phyloP scores from a whole-genome alignment of 2,888 invertebrate genomes.

The Himalopsyche japonica region DNA sequence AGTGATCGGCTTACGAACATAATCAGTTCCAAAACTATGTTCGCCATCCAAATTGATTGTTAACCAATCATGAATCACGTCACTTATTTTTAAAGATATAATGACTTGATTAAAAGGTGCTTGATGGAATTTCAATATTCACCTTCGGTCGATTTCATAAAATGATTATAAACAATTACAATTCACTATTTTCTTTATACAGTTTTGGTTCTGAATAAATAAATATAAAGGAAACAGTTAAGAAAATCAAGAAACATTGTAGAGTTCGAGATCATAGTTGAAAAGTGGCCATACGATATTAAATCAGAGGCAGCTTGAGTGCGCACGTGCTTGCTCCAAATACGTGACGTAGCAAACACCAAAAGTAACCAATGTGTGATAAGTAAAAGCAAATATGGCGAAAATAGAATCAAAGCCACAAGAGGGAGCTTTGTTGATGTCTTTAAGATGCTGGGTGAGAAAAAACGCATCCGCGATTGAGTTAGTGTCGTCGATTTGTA shows the following conservation, averaged over 20 bases:
- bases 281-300: background rate
- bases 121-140: too few species aligned
- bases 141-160: too few species aligned
- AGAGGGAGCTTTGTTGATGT: background rate
- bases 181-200: too few species aligned
- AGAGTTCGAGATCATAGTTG: background rate
- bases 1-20: too few species aligned
- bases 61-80: too few species aligned
- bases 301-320: background rate
- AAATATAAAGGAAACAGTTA: background rate
- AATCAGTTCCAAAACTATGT: too few species aligned
- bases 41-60: too few species aligned
- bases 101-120: too few species aligned
- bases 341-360: background rate
- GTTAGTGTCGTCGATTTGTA: background rate
- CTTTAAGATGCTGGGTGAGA: background rate
- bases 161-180: too few species aligned
- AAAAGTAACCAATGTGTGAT: background rate
- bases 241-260: background rate
- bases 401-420: background rate
- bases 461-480: background rate
- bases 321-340: background rate
- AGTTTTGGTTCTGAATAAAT: background rate
- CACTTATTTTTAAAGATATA: too few species aligned
- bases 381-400: background rate